Conservation (phyloP, 2,888 invertebrate species). For the Sabellastarte sp. region DNA sequence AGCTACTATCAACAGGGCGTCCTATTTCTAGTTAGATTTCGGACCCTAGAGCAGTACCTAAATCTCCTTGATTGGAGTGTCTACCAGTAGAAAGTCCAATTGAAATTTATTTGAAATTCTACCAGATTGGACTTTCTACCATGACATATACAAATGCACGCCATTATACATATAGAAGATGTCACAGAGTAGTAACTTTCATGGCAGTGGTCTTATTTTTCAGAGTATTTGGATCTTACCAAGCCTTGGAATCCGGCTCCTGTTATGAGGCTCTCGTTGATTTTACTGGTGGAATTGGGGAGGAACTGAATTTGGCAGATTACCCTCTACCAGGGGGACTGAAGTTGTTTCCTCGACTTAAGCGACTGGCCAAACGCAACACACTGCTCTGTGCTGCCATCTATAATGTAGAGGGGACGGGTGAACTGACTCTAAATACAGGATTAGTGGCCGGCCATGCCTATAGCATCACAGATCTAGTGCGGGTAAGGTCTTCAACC, state of each 20-base stretch:
- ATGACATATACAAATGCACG: no score
- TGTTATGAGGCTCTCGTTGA: conserved; percentile 50
- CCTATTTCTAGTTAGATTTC: no score
- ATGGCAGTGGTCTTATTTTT: no score
- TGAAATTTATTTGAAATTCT: no score
- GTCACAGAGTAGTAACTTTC: no score
- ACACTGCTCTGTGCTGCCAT: conserved; percentile 18
- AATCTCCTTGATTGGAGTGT: no score
- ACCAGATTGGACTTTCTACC: no score
- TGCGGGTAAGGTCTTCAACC: no score
- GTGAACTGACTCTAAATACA: conserved; percentile 28
- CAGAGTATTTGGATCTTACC: conserved; percentile 43
- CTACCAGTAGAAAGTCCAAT: no score
- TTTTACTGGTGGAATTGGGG: conserved; percentile 52
- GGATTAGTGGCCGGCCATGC: conserved; percentile 56
- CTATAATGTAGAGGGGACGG: background rate
- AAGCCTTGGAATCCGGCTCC: conserved; percentile 46
- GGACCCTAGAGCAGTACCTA: no score
- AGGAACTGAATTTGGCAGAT: conserved; percentile 32
- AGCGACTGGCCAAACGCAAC: conserved; percentile 10
- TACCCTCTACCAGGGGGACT: background rate
- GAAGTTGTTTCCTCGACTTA: conserved; percentile 15
- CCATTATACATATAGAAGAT: no score
- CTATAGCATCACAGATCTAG: conserved; percentile 58
- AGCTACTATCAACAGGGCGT: no score